Conservation (phyloP, 2,797 vertebrate genomes). For the Chelonia mydas region DNA sequence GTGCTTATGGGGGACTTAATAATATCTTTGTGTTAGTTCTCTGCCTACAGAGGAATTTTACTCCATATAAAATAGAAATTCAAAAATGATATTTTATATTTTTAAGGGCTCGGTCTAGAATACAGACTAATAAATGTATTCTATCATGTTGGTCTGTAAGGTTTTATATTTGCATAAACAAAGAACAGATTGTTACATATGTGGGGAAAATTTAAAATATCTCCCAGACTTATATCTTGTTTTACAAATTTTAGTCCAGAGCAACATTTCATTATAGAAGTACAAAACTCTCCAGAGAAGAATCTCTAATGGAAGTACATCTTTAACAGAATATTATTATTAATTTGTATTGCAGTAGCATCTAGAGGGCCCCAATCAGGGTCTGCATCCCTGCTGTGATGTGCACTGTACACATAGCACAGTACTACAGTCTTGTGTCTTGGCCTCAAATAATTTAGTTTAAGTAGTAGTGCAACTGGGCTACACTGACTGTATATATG, state of each 20-base stretch:
- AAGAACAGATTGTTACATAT: neutral
- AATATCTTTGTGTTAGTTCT: neutral
- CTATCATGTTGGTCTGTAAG: neutral
- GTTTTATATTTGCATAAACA: neutral
- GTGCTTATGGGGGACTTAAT: neutral
- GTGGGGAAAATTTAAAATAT: neutral
- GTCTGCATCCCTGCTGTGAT: neutral
- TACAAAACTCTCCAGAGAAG: neutral
- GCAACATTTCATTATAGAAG: neutral
- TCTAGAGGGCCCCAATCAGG: neutral
- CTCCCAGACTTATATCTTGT: neutral
- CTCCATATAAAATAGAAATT: neutral
- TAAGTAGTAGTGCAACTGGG: neutral
- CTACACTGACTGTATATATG: neutral
- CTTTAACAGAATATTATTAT: neutral
- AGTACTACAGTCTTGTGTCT: neutral
- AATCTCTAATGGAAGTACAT: neutral
- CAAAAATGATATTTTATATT: neutral
- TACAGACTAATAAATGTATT: neutral
- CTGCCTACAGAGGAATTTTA: neutral
- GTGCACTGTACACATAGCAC: neutral
- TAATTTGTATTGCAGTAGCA: neutral
- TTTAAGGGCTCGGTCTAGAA: neutral
- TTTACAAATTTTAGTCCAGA: neutral
- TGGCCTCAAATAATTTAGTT: neutral